Percentiles rank a stretch among this genome's conserved stretches.
phyloP scores from a whole-genome alignment of 2,888 invertebrate species.

The Tinea trinotella region DNA sequence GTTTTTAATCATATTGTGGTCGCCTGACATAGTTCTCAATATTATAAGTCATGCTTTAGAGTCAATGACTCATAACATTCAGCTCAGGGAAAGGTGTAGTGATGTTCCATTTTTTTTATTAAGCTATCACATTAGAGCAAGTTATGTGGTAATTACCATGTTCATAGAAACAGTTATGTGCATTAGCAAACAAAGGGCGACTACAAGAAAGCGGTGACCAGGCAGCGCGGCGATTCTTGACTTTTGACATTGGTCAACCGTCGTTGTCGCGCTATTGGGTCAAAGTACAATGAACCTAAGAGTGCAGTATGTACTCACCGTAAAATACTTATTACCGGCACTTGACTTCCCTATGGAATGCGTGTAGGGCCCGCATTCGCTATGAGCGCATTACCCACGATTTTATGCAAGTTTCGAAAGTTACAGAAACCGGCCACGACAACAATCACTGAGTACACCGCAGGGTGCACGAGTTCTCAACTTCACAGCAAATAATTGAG shows the following conservation, averaged over 20 bases:
- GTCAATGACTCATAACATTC: conserved; percentile 11
- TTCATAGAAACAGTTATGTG: background rate
- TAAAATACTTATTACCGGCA: conserved; percentile 69
- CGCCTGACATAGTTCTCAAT: conserved; percentile 3
- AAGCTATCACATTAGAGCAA: too few relatives aligned
- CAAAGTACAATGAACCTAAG: conserved; percentile 70
- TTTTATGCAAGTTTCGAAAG: conserved; percentile 70
- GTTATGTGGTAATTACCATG: background rate
- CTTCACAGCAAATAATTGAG: conserved; percentile 24
- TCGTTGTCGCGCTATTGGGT: conserved; percentile 49
- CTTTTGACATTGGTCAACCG: conserved; percentile 38
- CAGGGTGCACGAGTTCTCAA: conserved; percentile 23
- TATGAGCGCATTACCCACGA: conserved; percentile 67
- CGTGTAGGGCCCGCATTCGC: conserved; percentile 66
- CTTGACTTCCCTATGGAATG: conserved; percentile 67
- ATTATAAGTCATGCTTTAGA: conserved; percentile 1
- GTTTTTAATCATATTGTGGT: conserved; percentile 11
- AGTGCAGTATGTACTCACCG: conserved; percentile 62
- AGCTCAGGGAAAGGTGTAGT: background rate
- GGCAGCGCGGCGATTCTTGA: conserved; percentile 26
- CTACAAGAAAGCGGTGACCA: background rate
- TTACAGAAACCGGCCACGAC: conserved; percentile 69
- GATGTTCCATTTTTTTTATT: background rate
- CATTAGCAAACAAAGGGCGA: background rate
- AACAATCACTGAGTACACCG: conserved; percentile 70